Base-by-base conservation (phyloP, 1,140 invertebrate genomes). In the Rhopalosiphum maidis region DNA sequence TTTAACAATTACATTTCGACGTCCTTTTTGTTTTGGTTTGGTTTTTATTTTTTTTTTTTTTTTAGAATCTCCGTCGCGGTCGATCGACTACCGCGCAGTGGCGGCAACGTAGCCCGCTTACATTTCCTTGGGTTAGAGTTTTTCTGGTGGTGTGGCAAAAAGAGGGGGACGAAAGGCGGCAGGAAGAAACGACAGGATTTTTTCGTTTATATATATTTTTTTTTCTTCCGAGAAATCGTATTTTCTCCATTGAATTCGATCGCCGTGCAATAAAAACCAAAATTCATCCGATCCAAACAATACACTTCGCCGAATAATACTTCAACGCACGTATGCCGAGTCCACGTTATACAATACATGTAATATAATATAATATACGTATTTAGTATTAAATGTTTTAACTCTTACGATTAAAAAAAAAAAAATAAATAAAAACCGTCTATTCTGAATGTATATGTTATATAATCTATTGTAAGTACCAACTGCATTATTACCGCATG, bases 1-100 rank as follows among this genome's bases (percentile, higher is more conserved):
- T 86, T 86, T 86, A 86, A 86, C 85, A 46, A 86, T 86, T 86
- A 43, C 83, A 43, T 86, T 86, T 86, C 83, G 83, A 46, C 41
- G 83, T 86, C 23, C 41, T 86, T 86, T 43, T 86, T 41, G 82
- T 83, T 85, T 85, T 85, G 9, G 6, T 83, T 37, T 83, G 41
- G 41, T 83, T 83, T 46, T 46, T 46, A 46, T 46, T 46, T 37
- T 41, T 22, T 37, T 30, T 9, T 43, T 46, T 86, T 25, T 86
- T 43, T 86, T 30, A 43, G 41, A 86, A 37, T 37, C 77, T 35
- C 25, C 83, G 41, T 43, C 22, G 83, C 83, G 41, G 41, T 43
- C 83, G 41, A 25, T 43, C 83, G 83, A 85, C 82, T 85, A 46
- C 41, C 83, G 30, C 9, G 30, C 30, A 30, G 25, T 68, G 30